A percentile compares a stretch with the other conserved stretches of the same genome.
Conservation (phyloP, 2,888 invertebrate species). For the Drosophila parthenogenetica region DNA sequence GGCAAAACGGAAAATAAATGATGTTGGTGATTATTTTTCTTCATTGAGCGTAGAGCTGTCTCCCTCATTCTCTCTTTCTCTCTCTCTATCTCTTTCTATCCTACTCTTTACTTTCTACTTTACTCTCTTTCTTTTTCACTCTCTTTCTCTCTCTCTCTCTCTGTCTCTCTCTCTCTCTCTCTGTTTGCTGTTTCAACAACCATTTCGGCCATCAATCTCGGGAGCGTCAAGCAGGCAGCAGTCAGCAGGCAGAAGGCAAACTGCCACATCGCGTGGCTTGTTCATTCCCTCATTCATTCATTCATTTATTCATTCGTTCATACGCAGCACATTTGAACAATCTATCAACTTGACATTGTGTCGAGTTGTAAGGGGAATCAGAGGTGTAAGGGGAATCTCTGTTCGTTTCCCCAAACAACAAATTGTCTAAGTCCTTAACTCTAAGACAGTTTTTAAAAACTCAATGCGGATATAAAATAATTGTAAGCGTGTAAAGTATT, state of each 20-base stretch:
- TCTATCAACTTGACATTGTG: conserved; percentile 61
- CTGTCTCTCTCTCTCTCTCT: conserved; percentile 11
- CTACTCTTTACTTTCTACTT: no score
- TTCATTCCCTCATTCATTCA: conserved; percentile 52
- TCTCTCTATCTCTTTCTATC: conserved; percentile 7
- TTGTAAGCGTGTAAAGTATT: neutral
- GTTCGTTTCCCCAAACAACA: conserved; percentile 10
- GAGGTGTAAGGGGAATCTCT: conserved; percentile 38
- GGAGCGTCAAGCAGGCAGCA: conserved; percentile 63
- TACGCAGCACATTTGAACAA: conserved; percentile 73
- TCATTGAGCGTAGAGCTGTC: conserved; percentile 77
- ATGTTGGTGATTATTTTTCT: conserved; percentile 84
- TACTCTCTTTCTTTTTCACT: neutral
- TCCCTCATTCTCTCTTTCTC: conserved; percentile 18
- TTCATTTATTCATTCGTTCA: conserved; percentile 51
- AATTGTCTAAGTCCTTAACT: neutral
- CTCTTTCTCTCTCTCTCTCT: no score
- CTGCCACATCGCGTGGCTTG: conserved; percentile 40
- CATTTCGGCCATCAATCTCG: conserved; percentile 77
- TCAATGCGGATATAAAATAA: no score
- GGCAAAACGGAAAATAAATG: conserved; percentile 83
- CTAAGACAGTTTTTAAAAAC: neutral
- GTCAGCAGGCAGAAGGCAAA: conserved; percentile 40
- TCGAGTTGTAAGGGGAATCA: conserved; percentile 5
- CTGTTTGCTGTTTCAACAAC: conserved; percentile 73